Conservation (phyloP, 2,113 vertebrate species). For the Rhynchomys soricoides region DNA sequence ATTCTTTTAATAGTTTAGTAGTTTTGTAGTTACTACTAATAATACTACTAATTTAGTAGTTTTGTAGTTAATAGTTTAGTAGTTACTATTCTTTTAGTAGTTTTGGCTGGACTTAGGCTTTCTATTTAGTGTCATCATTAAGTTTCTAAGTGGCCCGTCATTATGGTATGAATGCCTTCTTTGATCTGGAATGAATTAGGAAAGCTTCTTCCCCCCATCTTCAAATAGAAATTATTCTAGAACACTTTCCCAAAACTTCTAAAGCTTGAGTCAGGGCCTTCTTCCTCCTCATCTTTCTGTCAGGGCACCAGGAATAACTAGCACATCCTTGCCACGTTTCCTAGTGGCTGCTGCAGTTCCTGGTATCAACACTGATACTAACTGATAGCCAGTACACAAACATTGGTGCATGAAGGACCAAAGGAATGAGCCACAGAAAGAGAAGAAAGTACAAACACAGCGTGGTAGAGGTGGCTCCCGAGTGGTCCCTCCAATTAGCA, state of each 20-base stretch:
- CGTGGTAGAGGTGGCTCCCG: fast-evolving
- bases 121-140: neutral
- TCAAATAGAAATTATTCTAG: neutral
- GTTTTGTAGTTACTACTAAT: too few relatives aligned
- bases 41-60: too few relatives aligned
- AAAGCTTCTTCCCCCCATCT: neutral
- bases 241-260: neutral
- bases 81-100: too few relatives aligned
- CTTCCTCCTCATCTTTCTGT: neutral
- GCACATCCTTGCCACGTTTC: neutral
- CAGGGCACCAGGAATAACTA: too few relatives aligned
- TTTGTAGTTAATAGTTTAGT: too few relatives aligned
- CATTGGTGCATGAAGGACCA: neutral
- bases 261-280: neutral
- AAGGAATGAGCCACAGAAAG: neutral
- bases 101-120: neutral
- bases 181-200: neutral
- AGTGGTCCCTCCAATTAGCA: neutral
- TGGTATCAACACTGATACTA: neutral
- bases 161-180: neutral
- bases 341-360: neutral
- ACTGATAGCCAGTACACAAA: neutral
- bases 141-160: neutral
- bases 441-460: neutral
- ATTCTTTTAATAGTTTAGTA: too few relatives aligned